These are phyloP conservation scores for Ifrita kowaldi DNA, from an alignment of 2,113 vertebrate genomes.

Conservation along the genomic window DNA sequence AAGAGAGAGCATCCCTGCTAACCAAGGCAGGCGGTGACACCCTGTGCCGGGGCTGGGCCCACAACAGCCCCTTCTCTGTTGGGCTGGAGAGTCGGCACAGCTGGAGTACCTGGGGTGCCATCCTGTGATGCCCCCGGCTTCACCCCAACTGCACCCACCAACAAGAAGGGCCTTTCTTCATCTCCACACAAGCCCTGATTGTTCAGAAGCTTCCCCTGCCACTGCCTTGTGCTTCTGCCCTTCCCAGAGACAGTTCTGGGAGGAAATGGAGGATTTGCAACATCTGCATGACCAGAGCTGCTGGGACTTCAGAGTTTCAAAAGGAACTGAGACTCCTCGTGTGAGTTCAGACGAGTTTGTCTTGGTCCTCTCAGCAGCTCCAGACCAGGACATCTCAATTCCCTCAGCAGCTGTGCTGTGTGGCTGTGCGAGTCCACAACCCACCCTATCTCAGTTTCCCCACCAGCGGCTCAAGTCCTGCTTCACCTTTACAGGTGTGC, in stretches of 20 bases:
- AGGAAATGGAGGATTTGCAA: neutral
- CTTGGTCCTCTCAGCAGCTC: neutral
- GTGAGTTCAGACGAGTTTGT: neutral
- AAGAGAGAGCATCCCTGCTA: neutral
- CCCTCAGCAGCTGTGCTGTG: neutral
- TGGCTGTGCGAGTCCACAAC: neutral
- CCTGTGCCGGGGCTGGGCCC: constrained; percentile 56
- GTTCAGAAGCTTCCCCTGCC: neutral
- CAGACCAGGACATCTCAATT: neutral
- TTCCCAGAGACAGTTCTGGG: neutral
- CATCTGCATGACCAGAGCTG: neutral
- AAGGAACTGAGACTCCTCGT: fast-evolving
- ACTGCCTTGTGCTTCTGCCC: constrained; percentile 4
- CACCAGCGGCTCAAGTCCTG: neutral
- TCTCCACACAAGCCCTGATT: constrained; percentile 63
- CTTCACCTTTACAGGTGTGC: neutral
- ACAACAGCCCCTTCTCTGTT: constrained; percentile 48
- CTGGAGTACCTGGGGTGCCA: constrained; percentile 77
- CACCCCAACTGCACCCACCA: neutral
- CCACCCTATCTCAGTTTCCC: neutral
- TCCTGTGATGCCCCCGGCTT: constrained; percentile 9
- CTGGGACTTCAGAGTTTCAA: neutral
- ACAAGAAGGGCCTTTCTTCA: constrained; percentile 70
- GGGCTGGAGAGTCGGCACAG: constrained; percentile 55
- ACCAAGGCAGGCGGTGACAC: constrained; percentile 63